phyloP scores from a whole-genome alignment of 2,888 invertebrate species.

The Conistra vaccinii region DNA sequence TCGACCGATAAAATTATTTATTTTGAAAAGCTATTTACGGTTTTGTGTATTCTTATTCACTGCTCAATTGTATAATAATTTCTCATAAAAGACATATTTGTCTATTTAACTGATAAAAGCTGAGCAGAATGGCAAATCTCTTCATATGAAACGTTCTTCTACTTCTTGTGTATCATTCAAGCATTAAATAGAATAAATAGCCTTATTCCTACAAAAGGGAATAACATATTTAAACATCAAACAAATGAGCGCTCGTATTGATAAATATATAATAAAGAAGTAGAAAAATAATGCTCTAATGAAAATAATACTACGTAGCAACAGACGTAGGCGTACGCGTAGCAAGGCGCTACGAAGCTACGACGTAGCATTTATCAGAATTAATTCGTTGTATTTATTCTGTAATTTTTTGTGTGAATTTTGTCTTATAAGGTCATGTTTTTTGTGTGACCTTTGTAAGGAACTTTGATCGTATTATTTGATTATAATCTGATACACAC shows the following conservation, averaged over 20 bases:
- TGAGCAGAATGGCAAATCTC: background rate
- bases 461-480: slow-evolving; percentile 14
- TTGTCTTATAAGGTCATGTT: background rate
- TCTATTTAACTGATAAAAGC: background rate
- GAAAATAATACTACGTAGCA: slow-evolving; percentile 59
- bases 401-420: slow-evolving; percentile 9
- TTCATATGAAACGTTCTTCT: background rate
- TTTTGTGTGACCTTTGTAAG: slow-evolving; percentile 17
- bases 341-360: slow-evolving; percentile 63
- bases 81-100: no score
- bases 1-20: background rate
- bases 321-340: slow-evolving; percentile 54
- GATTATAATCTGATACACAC: slow-evolving; percentile 13
- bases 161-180: slow-evolving; percentile 6
- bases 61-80: background rate
- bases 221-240: slow-evolving; percentile 44
- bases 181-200: slow-evolving; percentile 5
- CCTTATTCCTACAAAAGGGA: slow-evolving; percentile 7
- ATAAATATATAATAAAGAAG: slow-evolving; percentile 58
- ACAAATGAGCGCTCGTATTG: slow-evolving; percentile 48
- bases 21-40: background rate
- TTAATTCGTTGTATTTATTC: slow-evolving; percentile 2
- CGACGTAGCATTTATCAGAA: slow-evolving; percentile 53
- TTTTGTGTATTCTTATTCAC: background rate
- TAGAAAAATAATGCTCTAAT: slow-evolving; percentile 60